A percentile compares a stretch with the other conserved stretches of the same genome.
These are phyloP conservation scores for Dipodomys spectabilis DNA, from an alignment of 2,113 vertebrate genomes.

Conservation along the genomic window DNA sequence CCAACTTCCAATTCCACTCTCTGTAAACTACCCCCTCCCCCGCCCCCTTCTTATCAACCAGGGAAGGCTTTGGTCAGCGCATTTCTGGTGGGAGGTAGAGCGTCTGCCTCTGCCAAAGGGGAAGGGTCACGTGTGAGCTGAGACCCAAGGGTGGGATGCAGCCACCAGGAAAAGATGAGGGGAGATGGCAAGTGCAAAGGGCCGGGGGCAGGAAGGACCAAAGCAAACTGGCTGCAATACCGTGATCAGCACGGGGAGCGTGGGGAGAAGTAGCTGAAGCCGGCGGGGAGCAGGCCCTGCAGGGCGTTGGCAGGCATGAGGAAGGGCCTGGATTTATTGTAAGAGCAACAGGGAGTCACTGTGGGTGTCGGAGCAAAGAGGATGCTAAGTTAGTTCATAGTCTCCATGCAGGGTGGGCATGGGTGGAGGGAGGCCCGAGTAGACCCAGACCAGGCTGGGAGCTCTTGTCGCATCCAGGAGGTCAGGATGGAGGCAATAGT, in stretches of 20 bases:
- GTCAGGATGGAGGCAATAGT: not conserved
- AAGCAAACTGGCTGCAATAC: accelerated
- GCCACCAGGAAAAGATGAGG: not conserved
- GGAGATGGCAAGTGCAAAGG: not conserved
- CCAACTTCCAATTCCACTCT: not conserved
- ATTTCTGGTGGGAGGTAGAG: not conserved
- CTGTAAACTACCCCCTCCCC: too few species aligned
- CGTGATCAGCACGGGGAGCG: not conserved
- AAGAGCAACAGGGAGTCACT: not conserved
- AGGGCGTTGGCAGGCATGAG: not conserved
- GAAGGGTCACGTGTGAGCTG: not conserved
- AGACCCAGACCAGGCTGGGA: not conserved
- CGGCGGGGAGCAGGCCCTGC: not conserved
- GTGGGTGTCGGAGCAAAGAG: not conserved
- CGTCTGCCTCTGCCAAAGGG: not conserved
- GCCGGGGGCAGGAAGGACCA: not conserved
- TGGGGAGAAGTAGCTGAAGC: not conserved
- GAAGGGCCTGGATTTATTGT: not conserved
- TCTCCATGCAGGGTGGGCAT: not conserved
- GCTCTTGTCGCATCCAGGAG: not conserved
- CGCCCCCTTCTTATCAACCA: too few species aligned
- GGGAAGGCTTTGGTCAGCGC: not conserved
- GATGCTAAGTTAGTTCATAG: not conserved
- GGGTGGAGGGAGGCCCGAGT: not conserved
- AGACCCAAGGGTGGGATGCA: not conserved